phyloP scores from a whole-genome alignment of 2,888 invertebrate species.

The Tigriopus californicus region DNA sequence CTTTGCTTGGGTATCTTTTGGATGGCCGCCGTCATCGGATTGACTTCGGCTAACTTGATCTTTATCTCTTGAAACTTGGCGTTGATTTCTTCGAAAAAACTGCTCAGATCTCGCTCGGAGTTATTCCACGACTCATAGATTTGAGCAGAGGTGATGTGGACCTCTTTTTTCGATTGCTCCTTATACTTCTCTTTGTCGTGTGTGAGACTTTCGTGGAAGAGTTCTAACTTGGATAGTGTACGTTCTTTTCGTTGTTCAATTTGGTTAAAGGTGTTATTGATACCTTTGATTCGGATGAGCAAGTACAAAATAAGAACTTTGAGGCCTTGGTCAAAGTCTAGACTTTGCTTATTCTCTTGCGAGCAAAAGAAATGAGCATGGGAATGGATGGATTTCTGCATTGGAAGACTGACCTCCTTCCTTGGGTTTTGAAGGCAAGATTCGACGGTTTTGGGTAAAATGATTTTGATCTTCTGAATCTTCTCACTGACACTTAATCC shows the following conservation, averaged over 20 bases:
- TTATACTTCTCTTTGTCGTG: slow-evolving; percentile 5
- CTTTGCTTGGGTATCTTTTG: no score
- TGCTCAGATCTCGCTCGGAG: not conserved
- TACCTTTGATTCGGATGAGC: not conserved
- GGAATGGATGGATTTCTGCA: not conserved
- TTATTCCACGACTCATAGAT: slow-evolving; percentile 9
- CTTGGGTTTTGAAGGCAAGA: not conserved
- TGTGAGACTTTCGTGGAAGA: not conserved
- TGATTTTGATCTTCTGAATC: not conserved
- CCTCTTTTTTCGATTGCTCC: slow-evolving; percentile 1
- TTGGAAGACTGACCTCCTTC: not conserved
- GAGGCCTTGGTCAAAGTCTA: not conserved
- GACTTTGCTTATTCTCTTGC: not conserved
- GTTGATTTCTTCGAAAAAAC: not conserved
- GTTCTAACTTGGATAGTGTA: not conserved
- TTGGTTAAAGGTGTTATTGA: not conserved
- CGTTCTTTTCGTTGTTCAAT: not conserved
- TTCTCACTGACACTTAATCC: no score
- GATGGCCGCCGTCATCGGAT: no score
- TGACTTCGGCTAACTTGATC: no score
- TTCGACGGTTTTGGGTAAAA: not conserved
- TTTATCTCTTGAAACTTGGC: not conserved
- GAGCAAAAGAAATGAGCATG: not conserved
- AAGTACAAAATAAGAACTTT: slow-evolving; percentile 2
- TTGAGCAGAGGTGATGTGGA: slow-evolving; percentile 9